phyloP scores from a whole-genome alignment of 1,140 invertebrate genomes.

The Neodiprion lecontei region DNA sequence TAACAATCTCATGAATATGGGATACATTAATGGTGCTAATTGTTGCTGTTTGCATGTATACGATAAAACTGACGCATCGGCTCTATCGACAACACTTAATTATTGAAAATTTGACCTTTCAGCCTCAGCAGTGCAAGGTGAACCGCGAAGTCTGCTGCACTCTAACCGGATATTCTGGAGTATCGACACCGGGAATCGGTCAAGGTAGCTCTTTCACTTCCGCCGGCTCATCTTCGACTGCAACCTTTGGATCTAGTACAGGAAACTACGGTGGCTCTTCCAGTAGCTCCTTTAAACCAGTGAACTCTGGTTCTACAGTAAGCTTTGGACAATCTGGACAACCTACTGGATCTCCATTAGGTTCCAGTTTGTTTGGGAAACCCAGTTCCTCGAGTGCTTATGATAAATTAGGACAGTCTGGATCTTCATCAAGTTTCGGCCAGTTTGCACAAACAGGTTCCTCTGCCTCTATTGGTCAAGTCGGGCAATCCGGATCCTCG shows the following conservation, averaged over 20 bases:
- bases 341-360: neutral
- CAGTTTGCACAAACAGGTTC: neutral
- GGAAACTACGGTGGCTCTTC: neutral
- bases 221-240: neutral
- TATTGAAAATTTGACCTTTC: conserved; percentile 27
- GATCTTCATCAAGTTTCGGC: neutral
- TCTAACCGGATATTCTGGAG: conserved; percentile 21
- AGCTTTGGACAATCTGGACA: neutral
- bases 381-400: neutral
- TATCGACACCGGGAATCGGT: neutral
- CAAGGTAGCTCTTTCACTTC: conserved; percentile 9
- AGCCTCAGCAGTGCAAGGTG: conserved; percentile 46
- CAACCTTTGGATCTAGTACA: neutral
- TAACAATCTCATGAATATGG: neutral
- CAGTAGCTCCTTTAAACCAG: neutral
- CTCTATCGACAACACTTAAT: neutral
- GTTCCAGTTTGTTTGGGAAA: neutral
- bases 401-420: neutral
- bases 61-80: neutral
- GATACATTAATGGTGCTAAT: neutral
- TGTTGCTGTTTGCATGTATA: neutral
- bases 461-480: neutral
- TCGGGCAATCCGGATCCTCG: neutral
- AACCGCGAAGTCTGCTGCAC: conserved; percentile 51
- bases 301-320: neutral